Evolutionary conservation across 2,113 vertebrate species (phyloP).

Genomic region (Chlorocebus sabaeus): DNA sequence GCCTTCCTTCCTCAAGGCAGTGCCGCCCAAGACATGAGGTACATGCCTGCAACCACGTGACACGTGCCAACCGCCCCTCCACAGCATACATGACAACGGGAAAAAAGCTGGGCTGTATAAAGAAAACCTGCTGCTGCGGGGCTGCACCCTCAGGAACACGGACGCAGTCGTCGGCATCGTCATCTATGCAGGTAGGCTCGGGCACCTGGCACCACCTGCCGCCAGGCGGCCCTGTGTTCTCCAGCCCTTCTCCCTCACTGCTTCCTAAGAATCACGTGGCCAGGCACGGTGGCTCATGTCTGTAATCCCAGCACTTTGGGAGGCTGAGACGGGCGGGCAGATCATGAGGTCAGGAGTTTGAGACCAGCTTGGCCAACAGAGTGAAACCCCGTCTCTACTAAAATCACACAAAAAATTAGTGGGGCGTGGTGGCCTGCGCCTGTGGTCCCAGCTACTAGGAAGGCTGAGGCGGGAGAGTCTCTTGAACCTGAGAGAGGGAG

Average conservation of each 20-base stretch:
- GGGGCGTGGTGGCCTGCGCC: accelerated
- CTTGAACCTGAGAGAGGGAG: no score
- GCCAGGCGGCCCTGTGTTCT: accelerated
- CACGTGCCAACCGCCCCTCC: neutral
- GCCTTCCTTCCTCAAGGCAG: neutral
- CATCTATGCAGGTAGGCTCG: slow-evolving; percentile 92
- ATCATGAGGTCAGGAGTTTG: no score
- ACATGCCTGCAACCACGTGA: neutral
- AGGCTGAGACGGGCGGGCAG: no score
- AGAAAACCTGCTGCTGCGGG: slow-evolving; percentile 95
- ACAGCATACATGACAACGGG: slow-evolving; percentile 89
- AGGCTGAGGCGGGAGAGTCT: no score
- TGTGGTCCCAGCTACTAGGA: no score
- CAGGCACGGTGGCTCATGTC: accelerated
- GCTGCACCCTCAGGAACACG: slow-evolving; percentile 97
- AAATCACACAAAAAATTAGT: no score
- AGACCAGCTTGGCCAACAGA: no score
- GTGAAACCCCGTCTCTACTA: no score
- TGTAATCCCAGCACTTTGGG: no score
- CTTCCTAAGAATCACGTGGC: neutral
- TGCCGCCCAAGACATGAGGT: neutral
- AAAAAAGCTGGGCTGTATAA: slow-evolving; percentile 92
- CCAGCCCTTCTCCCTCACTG: neutral
- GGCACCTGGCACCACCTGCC: accelerated
- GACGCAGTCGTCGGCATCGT: slow-evolving; percentile 96